Base-by-base conservation (phyloP, 1,140 invertebrate genomes). In the Leptinotarsa undecemlineata region DNA sequence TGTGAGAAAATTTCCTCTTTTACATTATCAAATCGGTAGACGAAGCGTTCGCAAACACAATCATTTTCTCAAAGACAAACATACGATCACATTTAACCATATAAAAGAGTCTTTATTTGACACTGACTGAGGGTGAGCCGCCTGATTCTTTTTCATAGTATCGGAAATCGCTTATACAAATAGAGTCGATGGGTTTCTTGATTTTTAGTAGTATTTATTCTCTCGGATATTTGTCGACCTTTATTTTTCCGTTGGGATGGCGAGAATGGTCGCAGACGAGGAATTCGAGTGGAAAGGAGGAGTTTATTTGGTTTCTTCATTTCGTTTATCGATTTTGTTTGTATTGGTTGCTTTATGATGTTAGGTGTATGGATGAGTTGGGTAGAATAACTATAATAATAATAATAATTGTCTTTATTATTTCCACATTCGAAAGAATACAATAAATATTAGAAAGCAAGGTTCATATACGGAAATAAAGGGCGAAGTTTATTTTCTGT, bases 81-180 rank as follows among this genome's bases (percentile, higher is more conserved):
- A 57, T 14, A 57, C 51, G 51, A 57, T 57, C 51, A 57, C 51
- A 57, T 19, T 57, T 19, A 17, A 19, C 15, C 51, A 57, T 57
- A 57, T 57, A 19, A 57, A 64, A 64, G 63, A 20, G 20, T 64
- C 63, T 23, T 64, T 64, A 21, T 64, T 23, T 64, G 63, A 64
- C 63, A 64, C 15, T 64, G 20, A 23, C 26, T 64, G 63, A 33
- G 20, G 60, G 20, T 8, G 20, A 61, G 20, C 17, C 20, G 20
- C 20, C 20, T 20, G 17, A 64, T 64, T 64, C 63, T 64, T 64
- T 64, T 64, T 33, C 26, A 33, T 64, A 2, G 20, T 64, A 64
- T 64, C 63, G 20, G 63, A 64, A 64, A 64, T 64, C 63, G 63
- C 20, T 64, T 64, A 64, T 33, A 64, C 20, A 64, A 33, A 64